Percentiles rank a stretch among this genome's conserved stretches.
phyloP scores from a whole-genome alignment of 2,797 vertebrate species.

The Pantherophis vulpinus region DNA sequence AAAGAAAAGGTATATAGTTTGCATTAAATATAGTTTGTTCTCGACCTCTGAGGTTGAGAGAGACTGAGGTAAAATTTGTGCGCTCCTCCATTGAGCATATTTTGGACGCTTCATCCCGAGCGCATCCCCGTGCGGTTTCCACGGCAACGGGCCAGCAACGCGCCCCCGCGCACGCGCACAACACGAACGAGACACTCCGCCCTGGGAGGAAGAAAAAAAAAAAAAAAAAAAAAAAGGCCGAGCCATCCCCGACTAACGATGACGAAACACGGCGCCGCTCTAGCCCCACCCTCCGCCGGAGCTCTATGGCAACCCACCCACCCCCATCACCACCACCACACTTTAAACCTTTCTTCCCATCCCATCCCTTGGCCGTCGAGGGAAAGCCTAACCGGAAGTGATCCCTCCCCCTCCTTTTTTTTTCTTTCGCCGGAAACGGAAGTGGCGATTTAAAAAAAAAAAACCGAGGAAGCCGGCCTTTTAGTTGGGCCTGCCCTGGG shows the following conservation, averaged over 20 bases:
- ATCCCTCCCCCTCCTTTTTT: not conserved
- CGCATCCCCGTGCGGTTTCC: not conserved
- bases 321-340: too few relatives aligned
- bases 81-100: not conserved
- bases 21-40: not conserved
- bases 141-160: not conserved
- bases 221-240: not conserved
- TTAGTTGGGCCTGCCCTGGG: conserved; percentile 46
- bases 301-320: not conserved
- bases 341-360: not conserved
- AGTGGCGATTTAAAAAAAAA: not conserved
- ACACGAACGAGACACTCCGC: not conserved
- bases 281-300: not conserved
- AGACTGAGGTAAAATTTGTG: not conserved
- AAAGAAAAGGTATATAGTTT: too few relatives aligned
- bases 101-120: not conserved
- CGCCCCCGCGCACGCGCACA: not conserved
- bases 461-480: conserved; percentile 17
- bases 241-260: not conserved
- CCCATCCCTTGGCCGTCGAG: not conserved
- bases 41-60: not conserved
- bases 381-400: conserved; percentile 23
- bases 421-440: not conserved
- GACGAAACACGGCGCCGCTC: not conserved
- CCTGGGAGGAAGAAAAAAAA: too few relatives aligned